phyloP scores from a whole-genome alignment of 2,113 vertebrate genomes.

The Sturnus vulgaris region DNA sequence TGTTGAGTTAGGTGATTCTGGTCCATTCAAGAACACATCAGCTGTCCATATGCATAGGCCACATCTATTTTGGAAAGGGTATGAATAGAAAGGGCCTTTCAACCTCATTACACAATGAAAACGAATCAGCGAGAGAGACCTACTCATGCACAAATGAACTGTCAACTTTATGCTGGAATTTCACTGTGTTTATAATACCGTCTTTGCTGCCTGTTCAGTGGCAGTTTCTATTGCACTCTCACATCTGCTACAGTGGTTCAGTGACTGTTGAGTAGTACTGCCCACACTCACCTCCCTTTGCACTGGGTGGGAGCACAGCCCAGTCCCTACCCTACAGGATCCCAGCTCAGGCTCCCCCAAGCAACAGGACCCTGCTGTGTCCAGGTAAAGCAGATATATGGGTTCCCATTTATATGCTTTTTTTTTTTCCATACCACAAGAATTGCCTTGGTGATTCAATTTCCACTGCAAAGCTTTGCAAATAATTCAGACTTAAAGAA shows the following conservation, averaged over 20 bases:
- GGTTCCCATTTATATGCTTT: not conserved
- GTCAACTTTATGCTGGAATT: not conserved
- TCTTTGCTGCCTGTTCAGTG: not conserved
- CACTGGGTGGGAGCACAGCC: not conserved
- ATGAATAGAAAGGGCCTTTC: not conserved
- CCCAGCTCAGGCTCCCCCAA: not conserved
- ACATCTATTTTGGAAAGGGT: not conserved
- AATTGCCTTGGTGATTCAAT: not conserved
- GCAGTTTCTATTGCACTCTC: not conserved
- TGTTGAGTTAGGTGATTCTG: not conserved
- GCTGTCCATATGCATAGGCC: not conserved
- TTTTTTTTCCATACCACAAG: not conserved
- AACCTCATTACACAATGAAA: not conserved
- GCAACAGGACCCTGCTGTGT: not conserved
- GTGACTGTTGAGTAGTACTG: rapidly evolving
- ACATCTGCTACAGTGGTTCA: rapidly evolving
- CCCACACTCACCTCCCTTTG: not conserved
- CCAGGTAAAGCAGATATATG: not conserved
- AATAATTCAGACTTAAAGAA: not conserved
- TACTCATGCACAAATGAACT: not conserved
- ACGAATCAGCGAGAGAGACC: not conserved
- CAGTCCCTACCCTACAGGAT: not conserved
- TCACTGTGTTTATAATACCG: not conserved
- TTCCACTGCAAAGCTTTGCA: not conserved
- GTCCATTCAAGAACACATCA: not conserved